Evolutionary conservation across 2,888 invertebrate genomes (phyloP).

Genomic region (Drosophila heteroneura): DNA sequence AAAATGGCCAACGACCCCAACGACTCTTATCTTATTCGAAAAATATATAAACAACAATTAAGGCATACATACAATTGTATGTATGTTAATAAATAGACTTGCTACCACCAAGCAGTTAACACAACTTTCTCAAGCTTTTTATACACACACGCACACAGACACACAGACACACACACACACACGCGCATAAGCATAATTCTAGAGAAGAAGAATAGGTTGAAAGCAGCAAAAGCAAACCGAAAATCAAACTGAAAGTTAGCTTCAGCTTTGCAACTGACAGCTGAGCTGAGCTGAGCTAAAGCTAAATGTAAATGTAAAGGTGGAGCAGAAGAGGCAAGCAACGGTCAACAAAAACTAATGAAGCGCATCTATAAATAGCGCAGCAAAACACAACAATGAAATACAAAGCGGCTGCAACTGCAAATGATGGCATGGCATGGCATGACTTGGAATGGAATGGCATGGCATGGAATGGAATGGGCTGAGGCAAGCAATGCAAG

Average conservation of each 20-base stretch:
- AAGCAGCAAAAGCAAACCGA: slow-evolving; percentile 9
- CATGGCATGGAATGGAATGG: not conserved
- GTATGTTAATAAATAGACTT: slow-evolving; percentile 29
- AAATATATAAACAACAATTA: not conserved
- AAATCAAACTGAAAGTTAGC: slow-evolving; percentile 27
- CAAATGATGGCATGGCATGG: slow-evolving; percentile 27
- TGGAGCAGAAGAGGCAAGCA: not conserved
- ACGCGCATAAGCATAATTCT: slow-evolving; percentile 16
- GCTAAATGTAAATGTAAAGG: slow-evolving; percentile 12
- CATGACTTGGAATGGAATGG: not conserved
- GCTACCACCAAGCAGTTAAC: slow-evolving; percentile 16
- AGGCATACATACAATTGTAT: not conserved
- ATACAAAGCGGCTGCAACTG: slow-evolving; percentile 35
- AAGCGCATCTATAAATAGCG: slow-evolving; percentile 65
- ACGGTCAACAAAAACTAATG: slow-evolving; percentile 49
- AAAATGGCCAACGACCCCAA: not conserved
- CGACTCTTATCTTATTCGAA: slow-evolving; percentile 5
- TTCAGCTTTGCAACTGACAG: slow-evolving; percentile 53
- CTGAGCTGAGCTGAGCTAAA: slow-evolving; percentile 22
- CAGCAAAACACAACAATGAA: slow-evolving; percentile 21
- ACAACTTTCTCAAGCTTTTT: slow-evolving; percentile 44
- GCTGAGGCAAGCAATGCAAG: slow-evolving; percentile 31
- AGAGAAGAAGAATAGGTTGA: slow-evolving; percentile 26
- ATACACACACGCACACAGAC: not conserved
- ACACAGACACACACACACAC: too few relatives aligned